phyloP scores from a whole-genome alignment of 1,140 invertebrate genomes.

The Ceratina australensis region DNA sequence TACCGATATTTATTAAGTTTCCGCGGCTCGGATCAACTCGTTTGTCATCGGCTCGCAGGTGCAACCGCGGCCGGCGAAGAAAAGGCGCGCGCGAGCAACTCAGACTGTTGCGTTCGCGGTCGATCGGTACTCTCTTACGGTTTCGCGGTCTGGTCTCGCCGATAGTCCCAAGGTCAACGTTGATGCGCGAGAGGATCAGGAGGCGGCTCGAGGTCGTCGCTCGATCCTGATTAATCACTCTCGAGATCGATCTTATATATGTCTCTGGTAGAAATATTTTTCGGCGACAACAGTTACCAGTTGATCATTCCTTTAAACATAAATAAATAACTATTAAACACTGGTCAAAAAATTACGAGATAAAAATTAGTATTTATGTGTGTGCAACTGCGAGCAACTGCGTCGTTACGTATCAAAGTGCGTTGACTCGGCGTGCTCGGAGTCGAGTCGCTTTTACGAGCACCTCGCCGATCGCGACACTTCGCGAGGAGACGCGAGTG shows the following conservation, averaged over 20 bases:
- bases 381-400: slow-evolving; percentile 18
- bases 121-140: slow-evolving; percentile 29
- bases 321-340: too few relatives aligned
- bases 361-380: too few relatives aligned
- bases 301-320: too few relatives aligned
- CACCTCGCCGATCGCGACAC: slow-evolving; percentile 13
- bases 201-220: slow-evolving; percentile 52
- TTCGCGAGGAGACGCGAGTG: background rate
- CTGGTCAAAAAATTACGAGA: too few relatives aligned
- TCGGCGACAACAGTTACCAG: too few relatives aligned
- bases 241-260: slow-evolving; percentile 43
- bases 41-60: slow-evolving; percentile 56
- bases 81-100: slow-evolving; percentile 4
- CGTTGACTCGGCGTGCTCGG: slow-evolving; percentile 35
- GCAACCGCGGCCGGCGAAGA: slow-evolving; percentile 25
- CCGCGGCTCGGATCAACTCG: slow-evolving; percentile 47
- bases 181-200: slow-evolving; percentile 42
- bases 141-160: slow-evolving; percentile 35
- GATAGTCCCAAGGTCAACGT: slow-evolving; percentile 59
- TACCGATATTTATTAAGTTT: slow-evolving; percentile 48
- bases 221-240: slow-evolving; percentile 70
- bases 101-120: slow-evolving; percentile 13
- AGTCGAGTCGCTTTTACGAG: background rate
- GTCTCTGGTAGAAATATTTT: too few relatives aligned
- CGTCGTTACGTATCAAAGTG: slow-evolving; percentile 39